Evolutionary conservation across 1,140 invertebrate genomes (phyloP), one percentile per base, ranked within the genome.

Genomic region (Caenorhabditis latens): DNA sequence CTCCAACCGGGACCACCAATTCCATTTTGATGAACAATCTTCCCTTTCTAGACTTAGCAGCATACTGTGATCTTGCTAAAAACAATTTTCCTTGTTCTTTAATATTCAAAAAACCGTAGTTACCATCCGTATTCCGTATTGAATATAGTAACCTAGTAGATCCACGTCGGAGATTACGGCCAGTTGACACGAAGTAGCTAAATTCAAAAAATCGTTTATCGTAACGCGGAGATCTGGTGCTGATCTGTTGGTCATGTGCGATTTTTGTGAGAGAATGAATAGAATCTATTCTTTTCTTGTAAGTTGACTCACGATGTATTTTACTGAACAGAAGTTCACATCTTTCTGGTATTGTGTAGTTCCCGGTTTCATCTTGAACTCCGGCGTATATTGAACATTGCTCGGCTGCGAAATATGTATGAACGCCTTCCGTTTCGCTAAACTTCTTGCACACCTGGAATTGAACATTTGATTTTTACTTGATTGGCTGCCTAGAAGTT

Each of bases 51-150:
- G 50, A 79, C 71, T 50, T 9, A 79, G 14, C 5, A 79, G 46
- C 71, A 79, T 79, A 53, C 71, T 79, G 24, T 79, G 71, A 4
- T 79, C 71, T 53, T 48, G 71, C 71, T 79, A n/a, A 24, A 48
- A 53, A 3, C 43, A 46, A 46, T 50, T 13, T 24, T 4, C 0
- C 7, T 79, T 50, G 11, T 79, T 43, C 24, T 79, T 13, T 21
- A 0, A 9, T 24, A 4, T 79, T 50, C 32, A 32, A 32, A 11
- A 53, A 63, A 11, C 32, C 32, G 32, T 40, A 8, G 9, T 50
- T 50, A 79, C 71, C 46, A 7, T 13, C 2, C 71, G 71, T 53
- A 79, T 79, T 50, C 71, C 71, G 46, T 79, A 79, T 79, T 79
- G 71, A 3, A 79, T 79, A n/a, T 79, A 79, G n/a, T n/a, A 24